These are phyloP conservation scores for Malaclemys terrapin DNA, from an alignment of 2,113 vertebrate species.

Conservation along the genomic window DNA sequence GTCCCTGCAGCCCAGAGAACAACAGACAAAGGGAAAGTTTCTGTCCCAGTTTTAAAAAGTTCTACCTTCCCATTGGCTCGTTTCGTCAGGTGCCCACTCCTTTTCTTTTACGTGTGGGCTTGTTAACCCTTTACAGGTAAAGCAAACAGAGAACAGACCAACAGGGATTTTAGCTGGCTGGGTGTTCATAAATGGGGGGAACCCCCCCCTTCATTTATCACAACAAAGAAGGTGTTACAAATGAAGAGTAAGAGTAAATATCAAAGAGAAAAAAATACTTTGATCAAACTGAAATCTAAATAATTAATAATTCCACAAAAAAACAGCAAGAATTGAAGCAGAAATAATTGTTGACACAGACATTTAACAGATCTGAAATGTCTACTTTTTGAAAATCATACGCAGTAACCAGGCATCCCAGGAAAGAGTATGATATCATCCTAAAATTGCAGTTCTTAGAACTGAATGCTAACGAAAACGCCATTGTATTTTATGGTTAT, in stretches of 20 bases:
- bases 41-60: no score
- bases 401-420: neutral
- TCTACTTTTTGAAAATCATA: neutral
- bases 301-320: neutral
- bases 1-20: no score
- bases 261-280: conserved; percentile 19
- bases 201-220: no score
- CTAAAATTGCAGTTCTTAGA: conserved; percentile 7
- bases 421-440: neutral
- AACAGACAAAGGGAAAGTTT: no score
- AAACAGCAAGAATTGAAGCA: conserved; percentile 11
- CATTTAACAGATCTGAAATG: conserved; percentile 35
- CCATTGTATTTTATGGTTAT: neutral
- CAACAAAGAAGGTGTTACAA: conserved; percentile 18
- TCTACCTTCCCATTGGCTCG: no score
- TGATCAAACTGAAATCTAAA: conserved; percentile 40
- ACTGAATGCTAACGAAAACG: neutral
- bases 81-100: no score
- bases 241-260: conserved; percentile 32
- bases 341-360: conserved; percentile 17
- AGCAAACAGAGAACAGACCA: no score
- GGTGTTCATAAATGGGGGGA: no score
- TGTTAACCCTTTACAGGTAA: no score
- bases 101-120: no score
- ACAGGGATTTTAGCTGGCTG: no score